Evolutionary conservation across 2,888 invertebrate genomes (phyloP), one percentile per base, ranked within the genome.

Genomic region (Ophion obscuratus): DNA sequence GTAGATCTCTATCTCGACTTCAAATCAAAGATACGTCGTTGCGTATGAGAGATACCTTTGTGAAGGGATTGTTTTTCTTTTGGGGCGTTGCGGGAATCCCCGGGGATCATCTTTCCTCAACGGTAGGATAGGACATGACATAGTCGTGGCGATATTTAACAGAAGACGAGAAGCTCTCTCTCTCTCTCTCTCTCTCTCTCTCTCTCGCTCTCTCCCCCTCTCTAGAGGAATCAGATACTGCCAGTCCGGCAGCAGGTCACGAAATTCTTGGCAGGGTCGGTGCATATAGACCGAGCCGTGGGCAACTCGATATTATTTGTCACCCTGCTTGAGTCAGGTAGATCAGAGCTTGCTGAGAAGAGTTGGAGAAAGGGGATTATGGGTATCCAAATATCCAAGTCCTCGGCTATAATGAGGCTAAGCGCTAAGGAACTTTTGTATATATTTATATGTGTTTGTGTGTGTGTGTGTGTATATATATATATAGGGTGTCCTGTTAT

Each of bases 311-410:
- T 92, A 92, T 91, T 92, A 92, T 91, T 92, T 90, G 91, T 91
- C 91, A 91, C 90, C 88, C 89, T 53, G 14, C 53, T 84, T 88
- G 89, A 89, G 91, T 92, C 91, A 92, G 91, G 89, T 90, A 89
- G 91, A 91, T 91, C 90, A 90, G 87, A 88, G 85, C 73, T 73
- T 71, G 83, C 87, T 80, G 77, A 86, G 88, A 84, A 87, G 89
- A 90, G 88, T 90, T 87, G 90, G 84, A 89, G 89, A 92, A 92
- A 92, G 84, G 91, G 90, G 92, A 93, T 93, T 93, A 93, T 89
- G 85, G 82, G 91, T 93, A 92, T 93, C 92, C 92, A 93, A 93
- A 93, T 93, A 92, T 93, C 92, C 91, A 91, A 92, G 90, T 90
- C 91, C 83, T 88, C 78, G 78, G 84, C 74, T 88, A 91, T 92